Conservation (phyloP, 2,113 vertebrate species). For the Ahaetulla prasina region DNA sequence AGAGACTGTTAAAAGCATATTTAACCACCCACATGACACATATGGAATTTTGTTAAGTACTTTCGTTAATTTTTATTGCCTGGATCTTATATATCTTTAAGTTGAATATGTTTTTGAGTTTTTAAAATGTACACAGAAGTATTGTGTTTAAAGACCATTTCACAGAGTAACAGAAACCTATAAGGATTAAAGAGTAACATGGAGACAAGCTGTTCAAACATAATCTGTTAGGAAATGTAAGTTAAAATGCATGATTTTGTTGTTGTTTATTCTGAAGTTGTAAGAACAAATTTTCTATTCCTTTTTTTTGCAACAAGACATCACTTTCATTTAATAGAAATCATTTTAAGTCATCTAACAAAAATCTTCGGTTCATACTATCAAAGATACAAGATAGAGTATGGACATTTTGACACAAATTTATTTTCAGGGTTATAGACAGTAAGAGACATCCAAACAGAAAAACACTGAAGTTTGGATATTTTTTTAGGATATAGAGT, state of each 20-base stretch:
- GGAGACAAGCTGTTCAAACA: not conserved
- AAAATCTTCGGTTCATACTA: not conserved
- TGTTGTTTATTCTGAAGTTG: not conserved
- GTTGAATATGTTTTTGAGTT: not conserved
- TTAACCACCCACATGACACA: not conserved
- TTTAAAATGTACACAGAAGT: not conserved
- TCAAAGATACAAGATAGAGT: not conserved
- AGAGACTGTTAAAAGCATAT: not conserved
- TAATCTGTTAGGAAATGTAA: not conserved
- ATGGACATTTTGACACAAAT: not conserved
- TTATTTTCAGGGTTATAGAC: not conserved
- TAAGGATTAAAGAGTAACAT: not conserved
- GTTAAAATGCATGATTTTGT: not conserved
- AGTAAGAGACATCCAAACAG: not conserved
- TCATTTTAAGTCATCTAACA: not conserved
- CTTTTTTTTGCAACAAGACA: not conserved
- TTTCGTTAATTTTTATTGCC: not conserved
- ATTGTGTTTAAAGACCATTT: not conserved
- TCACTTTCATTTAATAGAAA: not conserved
- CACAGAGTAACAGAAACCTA: not conserved
- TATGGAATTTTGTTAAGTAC: not conserved
- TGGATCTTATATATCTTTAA: not conserved
- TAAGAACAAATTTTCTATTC: not conserved
- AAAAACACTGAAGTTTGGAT: not conserved
- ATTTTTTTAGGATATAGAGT: not conserved